phyloP scores from a whole-genome alignment of 2,797 vertebrate species.

The Pteronotus mesoamericanus region DNA sequence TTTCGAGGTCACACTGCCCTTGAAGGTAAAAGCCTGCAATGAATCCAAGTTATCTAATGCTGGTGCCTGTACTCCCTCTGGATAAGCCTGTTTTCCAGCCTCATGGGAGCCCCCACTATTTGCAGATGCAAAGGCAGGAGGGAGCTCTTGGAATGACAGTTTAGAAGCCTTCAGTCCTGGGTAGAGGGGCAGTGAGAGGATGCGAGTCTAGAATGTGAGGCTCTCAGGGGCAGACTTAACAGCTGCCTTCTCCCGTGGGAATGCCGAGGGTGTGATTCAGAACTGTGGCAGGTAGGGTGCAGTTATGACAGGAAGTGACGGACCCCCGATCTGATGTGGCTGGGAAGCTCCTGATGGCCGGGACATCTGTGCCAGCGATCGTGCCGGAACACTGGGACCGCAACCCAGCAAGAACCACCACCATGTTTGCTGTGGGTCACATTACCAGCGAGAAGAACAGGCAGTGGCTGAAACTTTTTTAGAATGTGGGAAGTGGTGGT shows the following conservation, averaged over 20 bases:
- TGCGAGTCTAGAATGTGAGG: background rate
- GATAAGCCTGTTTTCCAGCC: background rate
- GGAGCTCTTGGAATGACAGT: background rate
- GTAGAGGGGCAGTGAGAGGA: background rate
- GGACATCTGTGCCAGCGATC: background rate
- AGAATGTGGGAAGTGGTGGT: background rate
- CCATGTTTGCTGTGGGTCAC: background rate
- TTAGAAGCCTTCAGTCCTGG: background rate
- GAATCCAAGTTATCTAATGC: background rate
- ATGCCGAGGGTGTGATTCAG: background rate
- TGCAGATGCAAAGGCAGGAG: background rate
- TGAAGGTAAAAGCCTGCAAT: background rate
- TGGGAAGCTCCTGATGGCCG: background rate
- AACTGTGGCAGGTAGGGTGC: background rate
- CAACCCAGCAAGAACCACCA: background rate
- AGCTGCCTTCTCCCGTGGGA: background rate
- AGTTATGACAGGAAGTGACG: background rate
- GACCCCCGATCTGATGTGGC: background rate
- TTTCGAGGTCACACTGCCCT: background rate
- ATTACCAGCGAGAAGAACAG: background rate
- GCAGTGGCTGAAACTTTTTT: background rate
- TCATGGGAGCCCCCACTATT: background rate
- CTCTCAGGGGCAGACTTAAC: background rate
- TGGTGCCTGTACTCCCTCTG: background rate
- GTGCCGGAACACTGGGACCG: background rate